Evolutionary conservation across 2,888 invertebrate genomes (phyloP), one percentile per base, ranked within the genome.

Genomic region (Iselma pallidipennis): DNA sequence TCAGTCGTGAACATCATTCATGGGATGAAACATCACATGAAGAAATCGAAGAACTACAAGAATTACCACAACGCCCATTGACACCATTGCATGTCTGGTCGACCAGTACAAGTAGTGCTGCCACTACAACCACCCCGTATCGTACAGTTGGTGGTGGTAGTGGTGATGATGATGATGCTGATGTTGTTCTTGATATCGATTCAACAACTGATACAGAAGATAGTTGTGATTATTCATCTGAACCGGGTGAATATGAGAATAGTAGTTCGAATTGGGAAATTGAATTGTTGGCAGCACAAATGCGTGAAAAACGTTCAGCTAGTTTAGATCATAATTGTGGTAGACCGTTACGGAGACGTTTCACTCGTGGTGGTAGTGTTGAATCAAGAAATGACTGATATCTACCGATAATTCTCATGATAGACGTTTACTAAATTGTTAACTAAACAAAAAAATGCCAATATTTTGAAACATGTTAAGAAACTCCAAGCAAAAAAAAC

Each of bases 21-120:
- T 91, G 90, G 90, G 90, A 91, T 66, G 89, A 90, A 65, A 87
- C 88, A 64, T 88, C 88, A 61, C 88, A 89, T 70, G 88, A 88
- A 67, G 91, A 91, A 71, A 87, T 86, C 16, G 83, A 89, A 74
- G 89, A 90, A 72, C 82, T 90, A 72, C 86, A 88, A 70, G 89
- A 90, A 68, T 80, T 90, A 21, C 87, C 89, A 7, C 74, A 72
- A 55, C 71, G 65, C 42, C 71, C 73, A 4, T 61, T 76, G 25
- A 68, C 66, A 12, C 80, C 80, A 5, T 68, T 76, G 26, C 75
- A 75, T 29, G 64, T 70, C 4, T 78, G 78, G 77, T 62, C 71
- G 23, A 31, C 57, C 14, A 16, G 12, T 4, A 21, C 33, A 19
- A 33, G n/a, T n/a, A n/a, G n/a, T n/a, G n/a, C 64, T 21, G 5